phyloP scores from a whole-genome alignment of 2,888 invertebrate genomes.

The Ashinkailepas kermadecensis region DNA sequence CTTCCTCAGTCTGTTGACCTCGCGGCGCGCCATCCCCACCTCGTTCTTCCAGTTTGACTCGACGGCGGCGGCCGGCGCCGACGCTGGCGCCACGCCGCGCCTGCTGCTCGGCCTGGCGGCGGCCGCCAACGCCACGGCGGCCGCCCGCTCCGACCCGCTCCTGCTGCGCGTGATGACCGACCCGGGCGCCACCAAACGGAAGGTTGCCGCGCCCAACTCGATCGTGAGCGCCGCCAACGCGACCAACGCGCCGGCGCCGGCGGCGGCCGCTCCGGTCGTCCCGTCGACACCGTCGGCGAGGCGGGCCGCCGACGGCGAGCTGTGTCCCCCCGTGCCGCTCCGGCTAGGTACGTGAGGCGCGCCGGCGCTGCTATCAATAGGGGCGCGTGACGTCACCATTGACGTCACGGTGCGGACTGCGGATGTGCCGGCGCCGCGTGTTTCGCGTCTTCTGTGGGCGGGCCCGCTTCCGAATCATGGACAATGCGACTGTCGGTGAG shows the following conservation, averaged over 20 bases:
- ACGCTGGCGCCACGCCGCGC: not conserved
- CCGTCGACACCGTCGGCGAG: not conserved
- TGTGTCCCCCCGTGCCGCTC: not conserved
- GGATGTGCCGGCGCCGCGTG: too few relatives aligned
- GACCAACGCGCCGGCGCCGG: not conserved
- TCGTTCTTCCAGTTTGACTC: slow-evolving; percentile 3
- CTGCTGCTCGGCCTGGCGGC: not conserved
- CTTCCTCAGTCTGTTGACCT: not conserved
- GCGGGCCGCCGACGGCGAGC: not conserved
- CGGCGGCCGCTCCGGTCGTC: not conserved
- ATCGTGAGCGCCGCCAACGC: too few relatives aligned
- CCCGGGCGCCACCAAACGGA: not conserved
- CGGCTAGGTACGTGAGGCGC: not conserved
- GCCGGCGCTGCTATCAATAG: too few relatives aligned
- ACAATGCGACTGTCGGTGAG: too few relatives aligned
- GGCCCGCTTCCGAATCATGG: too few relatives aligned
- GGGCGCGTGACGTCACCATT: too few relatives aligned
- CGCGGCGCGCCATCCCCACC: not conserved
- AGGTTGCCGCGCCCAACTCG: not conserved
- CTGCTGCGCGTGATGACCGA: not conserved
- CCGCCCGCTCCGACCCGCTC: not conserved
- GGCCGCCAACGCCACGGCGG: not conserved
- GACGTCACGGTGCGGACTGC: too few relatives aligned
- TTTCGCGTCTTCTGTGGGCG: too few relatives aligned
- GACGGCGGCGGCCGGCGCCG: not conserved